Base-by-base conservation (phyloP, 1,140 invertebrate genomes). In the Mizuhopecten yessoensis region DNA sequence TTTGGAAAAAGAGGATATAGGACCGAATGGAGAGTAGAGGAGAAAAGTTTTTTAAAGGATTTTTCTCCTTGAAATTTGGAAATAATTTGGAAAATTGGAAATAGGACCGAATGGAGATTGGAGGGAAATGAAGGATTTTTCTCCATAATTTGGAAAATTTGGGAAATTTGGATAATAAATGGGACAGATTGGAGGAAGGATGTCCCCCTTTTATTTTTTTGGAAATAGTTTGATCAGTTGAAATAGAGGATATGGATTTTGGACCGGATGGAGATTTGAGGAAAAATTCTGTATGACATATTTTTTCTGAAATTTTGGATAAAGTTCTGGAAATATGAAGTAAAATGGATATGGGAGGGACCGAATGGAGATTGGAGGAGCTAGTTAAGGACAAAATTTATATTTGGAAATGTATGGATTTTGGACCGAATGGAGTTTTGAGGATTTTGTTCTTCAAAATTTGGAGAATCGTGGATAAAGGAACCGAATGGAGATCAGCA, bases 1-100 rank as follows among this genome's bases (percentile, higher is more conserved):
- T 75, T 75, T 75, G 57, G 57, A 75, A 75, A 75, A 75, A 29
- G 29, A 17, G n/a, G 57, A 75, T 75, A 75, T 75, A 75, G 57
- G 57, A 75, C 57, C 57, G n/a, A 75, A 75, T 75, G 57, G 57
- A 75, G 57, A 75, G n/a, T 75, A 75, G 3, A 29, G 57, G 57
- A 75, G 29, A 75, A n/a, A 5, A 75, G n/a, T n/a, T n/a, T n/a
- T n/a, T 17, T 29, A 29, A 75, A 75, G 57, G 57, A 75, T 75
- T 39, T 39, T 39, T 5, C 36, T 13, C 36, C 13, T 39, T 5
- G 11, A 45, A 75, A 5, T 75, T 75, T 75, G 57, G 57, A 75
- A 75, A 29, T 75, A 1, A 5, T 75, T 75, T 75, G 57, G 57
- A 75, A 5, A 7, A 17, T 75, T 75, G 57, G 57, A 75, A 29